phyloP scores from a whole-genome alignment of 2,888 invertebrate species.

The Cheilosia variabilis region DNA sequence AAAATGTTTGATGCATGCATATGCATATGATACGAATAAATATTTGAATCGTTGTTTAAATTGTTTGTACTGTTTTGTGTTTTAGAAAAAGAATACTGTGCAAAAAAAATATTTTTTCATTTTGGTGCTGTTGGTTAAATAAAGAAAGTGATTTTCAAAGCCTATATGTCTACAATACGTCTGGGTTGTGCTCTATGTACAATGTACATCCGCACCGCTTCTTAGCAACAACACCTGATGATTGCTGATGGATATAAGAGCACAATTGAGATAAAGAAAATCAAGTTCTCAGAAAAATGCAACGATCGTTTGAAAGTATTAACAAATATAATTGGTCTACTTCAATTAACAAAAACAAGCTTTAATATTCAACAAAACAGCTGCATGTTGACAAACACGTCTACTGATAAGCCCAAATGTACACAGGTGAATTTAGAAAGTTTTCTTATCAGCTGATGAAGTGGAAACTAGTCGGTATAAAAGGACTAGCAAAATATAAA shows the following conservation, averaged over 20 bases:
- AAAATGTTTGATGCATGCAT: neutral
- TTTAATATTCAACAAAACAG: neutral
- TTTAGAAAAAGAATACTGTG: too few species aligned
- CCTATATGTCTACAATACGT: too few species aligned
- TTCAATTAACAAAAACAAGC: constrained; percentile 2
- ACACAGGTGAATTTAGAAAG: constrained; percentile 5
- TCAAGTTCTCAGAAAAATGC: constrained; percentile 1
- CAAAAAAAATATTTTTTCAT: too few species aligned
- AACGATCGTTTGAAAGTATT: neutral
- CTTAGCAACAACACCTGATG: too few species aligned
- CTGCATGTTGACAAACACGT: constrained; percentile 13
- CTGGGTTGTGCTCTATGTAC: too few species aligned
- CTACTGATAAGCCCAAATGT: constrained; percentile 28
- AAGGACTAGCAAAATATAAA: neutral
- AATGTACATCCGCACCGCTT: too few species aligned
- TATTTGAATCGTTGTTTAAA: neutral
- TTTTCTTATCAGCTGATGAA: constrained; percentile 25
- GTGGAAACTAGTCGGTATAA: constrained; percentile 10
- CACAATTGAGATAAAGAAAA: constrained; percentile 7
- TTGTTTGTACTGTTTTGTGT: neutral
- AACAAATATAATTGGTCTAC: constrained; percentile 5
- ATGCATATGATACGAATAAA: neutral
- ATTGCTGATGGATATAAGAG: neutral
- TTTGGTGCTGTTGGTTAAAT: too few species aligned
- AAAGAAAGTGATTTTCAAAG: too few species aligned